Conservation (phyloP, 2,888 invertebrate species). For the Agriopis leucophaearia region DNA sequence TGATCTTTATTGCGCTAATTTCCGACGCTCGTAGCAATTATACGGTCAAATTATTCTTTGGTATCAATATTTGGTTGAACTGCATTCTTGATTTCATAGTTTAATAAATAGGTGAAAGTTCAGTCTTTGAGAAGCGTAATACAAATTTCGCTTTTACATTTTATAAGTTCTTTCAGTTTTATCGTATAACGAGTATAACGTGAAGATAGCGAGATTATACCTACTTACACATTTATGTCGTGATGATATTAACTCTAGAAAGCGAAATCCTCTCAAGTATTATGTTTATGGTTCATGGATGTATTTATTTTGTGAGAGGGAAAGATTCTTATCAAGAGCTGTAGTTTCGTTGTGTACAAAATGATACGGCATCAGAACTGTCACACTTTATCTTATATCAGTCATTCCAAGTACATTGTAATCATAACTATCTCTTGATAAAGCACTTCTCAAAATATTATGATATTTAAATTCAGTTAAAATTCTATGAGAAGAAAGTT, state of each 20-base stretch:
- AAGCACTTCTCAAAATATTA: slow-evolving; percentile 13
- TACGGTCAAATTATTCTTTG: slow-evolving; percentile 23
- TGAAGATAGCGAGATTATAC: slow-evolving; percentile 14
- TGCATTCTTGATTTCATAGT: neutral
- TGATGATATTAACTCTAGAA: slow-evolving; percentile 21
- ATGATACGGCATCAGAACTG: slow-evolving; percentile 19
- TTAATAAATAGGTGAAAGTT: neutral
- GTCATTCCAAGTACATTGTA: slow-evolving; percentile 17
- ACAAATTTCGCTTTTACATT: too few species aligned
- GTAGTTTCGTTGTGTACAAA: slow-evolving; percentile 18
- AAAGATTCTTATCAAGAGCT: slow-evolving; percentile 19
- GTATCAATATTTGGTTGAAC: slow-evolving; percentile 14
- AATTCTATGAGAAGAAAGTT: slow-evolving; percentile 2
- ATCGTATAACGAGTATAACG: neutral
- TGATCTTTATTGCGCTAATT: slow-evolving; percentile 26
- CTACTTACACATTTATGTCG: slow-evolving; percentile 9
- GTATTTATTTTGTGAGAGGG: slow-evolving; percentile 19
- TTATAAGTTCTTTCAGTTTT: neutral
- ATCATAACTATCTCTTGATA: slow-evolving; percentile 22
- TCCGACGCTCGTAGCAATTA: slow-evolving; percentile 21
- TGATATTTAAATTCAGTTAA: slow-evolving; percentile 19
- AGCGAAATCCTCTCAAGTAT: slow-evolving; percentile 23
- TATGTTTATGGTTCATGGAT: slow-evolving; percentile 20
- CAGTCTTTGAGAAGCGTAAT: too few species aligned
- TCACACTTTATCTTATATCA: slow-evolving; percentile 19